These are phyloP conservation scores for Athripsodes cinereus DNA, from an alignment of 2,888 invertebrate species.

Conservation along the genomic window DNA sequence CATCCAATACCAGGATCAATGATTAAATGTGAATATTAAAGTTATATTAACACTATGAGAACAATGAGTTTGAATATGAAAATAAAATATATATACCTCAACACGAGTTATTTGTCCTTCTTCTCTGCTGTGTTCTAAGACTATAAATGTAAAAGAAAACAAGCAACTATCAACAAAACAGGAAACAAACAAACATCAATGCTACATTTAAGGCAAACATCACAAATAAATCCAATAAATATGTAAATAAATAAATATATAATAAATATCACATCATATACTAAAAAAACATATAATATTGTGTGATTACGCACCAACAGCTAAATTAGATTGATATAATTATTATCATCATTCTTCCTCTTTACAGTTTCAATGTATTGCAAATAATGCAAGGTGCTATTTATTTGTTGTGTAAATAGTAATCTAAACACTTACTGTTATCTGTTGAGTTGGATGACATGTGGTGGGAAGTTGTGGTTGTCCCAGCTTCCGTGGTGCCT, in stretches of 20 bases:
- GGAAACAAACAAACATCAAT: not conserved
- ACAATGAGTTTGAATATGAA: not conserved
- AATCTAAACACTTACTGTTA: conserved; percentile 50
- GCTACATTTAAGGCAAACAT: not conserved
- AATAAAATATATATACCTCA: conserved; percentile 38
- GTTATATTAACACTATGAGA: no score
- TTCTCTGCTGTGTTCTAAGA: conserved; percentile 54
- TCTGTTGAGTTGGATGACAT: conserved; percentile 37
- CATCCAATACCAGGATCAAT: no score
- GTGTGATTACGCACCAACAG: no score
- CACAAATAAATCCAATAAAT: not conserved
- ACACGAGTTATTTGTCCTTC: conserved; percentile 53
- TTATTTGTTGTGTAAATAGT: no score
- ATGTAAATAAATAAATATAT: no score
- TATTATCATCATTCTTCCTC: no score
- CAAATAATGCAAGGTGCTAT: no score
- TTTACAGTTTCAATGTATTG: no score
- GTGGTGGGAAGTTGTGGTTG: conserved; percentile 36
- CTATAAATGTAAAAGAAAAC: conserved; percentile 33
- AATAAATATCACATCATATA: no score
- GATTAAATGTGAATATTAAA: no score
- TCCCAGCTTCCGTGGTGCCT: conserved; percentile 38
- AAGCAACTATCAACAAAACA: conserved; percentile 26
- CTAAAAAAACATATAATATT: no score
- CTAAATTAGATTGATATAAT: no score